Evolutionary conservation across 1,140 invertebrate genomes (phyloP).

Genomic region (Drosophila truncata): DNA sequence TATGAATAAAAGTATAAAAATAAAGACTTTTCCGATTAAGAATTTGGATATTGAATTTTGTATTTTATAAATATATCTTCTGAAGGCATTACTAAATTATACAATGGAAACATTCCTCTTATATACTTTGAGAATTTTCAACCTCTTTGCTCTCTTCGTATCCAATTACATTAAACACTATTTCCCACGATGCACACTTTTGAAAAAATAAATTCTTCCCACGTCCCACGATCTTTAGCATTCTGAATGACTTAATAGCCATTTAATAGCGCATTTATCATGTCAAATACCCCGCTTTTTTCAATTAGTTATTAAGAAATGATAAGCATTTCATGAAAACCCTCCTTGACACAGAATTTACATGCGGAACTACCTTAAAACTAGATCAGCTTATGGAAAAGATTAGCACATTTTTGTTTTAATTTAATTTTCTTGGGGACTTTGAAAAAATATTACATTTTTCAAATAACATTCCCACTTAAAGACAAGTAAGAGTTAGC

Average conservation of each 20-base stretch:
- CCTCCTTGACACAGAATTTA: not conserved
- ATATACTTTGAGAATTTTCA: not conserved
- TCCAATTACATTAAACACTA: not conserved
- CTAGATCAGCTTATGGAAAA: too few relatives aligned
- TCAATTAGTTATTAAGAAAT: not conserved
- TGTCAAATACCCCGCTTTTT: not conserved
- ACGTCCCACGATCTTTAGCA: not conserved
- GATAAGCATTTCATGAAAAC: not conserved
- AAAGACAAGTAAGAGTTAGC: not conserved
- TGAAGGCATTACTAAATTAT: not conserved
- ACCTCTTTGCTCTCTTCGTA: not conserved
- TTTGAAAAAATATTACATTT: not conserved
- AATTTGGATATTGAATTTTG: too few relatives aligned
- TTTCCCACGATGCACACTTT: conserved; percentile 1
- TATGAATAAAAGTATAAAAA: too few relatives aligned
- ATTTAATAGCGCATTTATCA: conserved; percentile 3
- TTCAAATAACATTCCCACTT: not conserved
- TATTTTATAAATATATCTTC: too few relatives aligned
- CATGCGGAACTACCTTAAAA: too few relatives aligned
- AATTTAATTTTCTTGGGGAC: not conserved
- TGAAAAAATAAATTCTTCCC: not conserved
- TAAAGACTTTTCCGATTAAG: too few relatives aligned
- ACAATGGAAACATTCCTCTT: not conserved
- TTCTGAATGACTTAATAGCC: not conserved
- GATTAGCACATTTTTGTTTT: too few relatives aligned